Conservation (phyloP, 2,797 vertebrate genomes). For the Euthynnus affinis region DNA sequence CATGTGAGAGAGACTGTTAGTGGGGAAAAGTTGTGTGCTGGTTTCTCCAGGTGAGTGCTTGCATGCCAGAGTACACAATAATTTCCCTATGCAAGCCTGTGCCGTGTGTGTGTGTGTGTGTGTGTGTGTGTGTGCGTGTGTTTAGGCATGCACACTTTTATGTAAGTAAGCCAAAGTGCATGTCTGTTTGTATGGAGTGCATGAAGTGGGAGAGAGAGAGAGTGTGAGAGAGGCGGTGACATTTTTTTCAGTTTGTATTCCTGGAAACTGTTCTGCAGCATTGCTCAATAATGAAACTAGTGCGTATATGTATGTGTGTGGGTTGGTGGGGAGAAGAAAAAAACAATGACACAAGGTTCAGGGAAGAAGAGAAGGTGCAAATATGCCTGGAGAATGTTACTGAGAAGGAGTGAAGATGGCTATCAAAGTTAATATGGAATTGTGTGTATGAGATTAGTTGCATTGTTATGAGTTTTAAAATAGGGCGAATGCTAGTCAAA, state of each 20-base stretch:
- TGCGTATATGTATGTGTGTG: constrained; percentile 53
- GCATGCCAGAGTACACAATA: constrained; percentile 72
- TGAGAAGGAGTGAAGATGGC: constrained; percentile 30
- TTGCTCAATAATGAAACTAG: constrained; percentile 87
- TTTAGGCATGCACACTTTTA: constrained; percentile 61
- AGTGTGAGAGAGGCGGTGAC: constrained; percentile 71
- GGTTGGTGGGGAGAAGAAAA: constrained; percentile 44
- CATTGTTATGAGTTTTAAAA: constrained; percentile 41
- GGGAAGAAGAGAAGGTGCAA: constrained; percentile 62
- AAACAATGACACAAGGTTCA: constrained; percentile 74
- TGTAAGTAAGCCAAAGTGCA: constrained; percentile 73
- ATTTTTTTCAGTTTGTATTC: constrained; percentile 85
- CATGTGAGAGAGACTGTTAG: constrained; percentile 57
- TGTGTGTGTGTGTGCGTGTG: constrained; percentile 37
- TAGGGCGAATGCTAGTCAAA: constrained; percentile 35
- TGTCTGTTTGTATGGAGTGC: constrained; percentile 70
- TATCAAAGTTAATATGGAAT: constrained; percentile 45
- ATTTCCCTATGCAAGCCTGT: constrained; percentile 67
- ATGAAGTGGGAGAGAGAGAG: constrained; percentile 67
- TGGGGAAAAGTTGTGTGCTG: constrained; percentile 59
- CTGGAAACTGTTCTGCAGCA: constrained; percentile 86
- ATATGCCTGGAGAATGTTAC: constrained; percentile 50
- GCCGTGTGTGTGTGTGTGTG: constrained; percentile 32
- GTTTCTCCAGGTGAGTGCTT: constrained; percentile 76
- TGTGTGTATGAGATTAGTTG: constrained; percentile 18